Base-by-base conservation (phyloP, 2,113 vertebrate species). In the Oreochromis spilurus region DNA sequence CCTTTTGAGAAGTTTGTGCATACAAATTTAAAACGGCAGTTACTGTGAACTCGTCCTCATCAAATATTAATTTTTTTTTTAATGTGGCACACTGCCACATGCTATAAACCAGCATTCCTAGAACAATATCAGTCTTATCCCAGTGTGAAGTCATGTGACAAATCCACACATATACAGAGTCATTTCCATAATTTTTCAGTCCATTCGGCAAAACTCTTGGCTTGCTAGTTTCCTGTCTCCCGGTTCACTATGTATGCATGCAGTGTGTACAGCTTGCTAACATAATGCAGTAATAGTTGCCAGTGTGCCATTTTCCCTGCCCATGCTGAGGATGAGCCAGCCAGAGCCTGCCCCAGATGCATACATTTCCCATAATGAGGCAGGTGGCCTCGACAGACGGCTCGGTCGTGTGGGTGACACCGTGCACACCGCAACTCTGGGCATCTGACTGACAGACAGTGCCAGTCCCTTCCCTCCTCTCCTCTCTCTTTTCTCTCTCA, bases 341-440 rank as follows among this genome's bases (percentile, higher is more conserved):
- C 91, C 93, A 87, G 88, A 87, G 94, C 92, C 92, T 96, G 95
- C 93, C 94, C 95, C 91, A 96, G 94, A 95, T 96, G 94, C 95
- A 96, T 95, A 95, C 94, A 95, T 95, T 96, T 95, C 91, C 93
- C 92, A 94, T 96, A 95, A 95, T 95, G 93, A 95, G 95, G 94
- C 95, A 95, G 94, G 95, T 95, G 93, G 94, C 94, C 95, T 93
- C 94, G 90, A 94, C 94, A 94, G 94, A 94, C 94, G 94, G 92
- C 94, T 95, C 92, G 90, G 93, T 94, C 91, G 95, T 92, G 94
- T 87, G 91, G 94, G 93, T 96, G 95, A 95, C 94, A 94, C 90
- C 43, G 81, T 82, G 92, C 85, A 94, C 94, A 89, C 92, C 91
- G 89, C 93, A 77, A 91, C 94, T 93, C 93, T 95, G 95, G 95